These are phyloP conservation scores for Lutjanus argentimaculatus DNA, from an alignment of 2,797 vertebrate species.

Conservation along the genomic window DNA sequence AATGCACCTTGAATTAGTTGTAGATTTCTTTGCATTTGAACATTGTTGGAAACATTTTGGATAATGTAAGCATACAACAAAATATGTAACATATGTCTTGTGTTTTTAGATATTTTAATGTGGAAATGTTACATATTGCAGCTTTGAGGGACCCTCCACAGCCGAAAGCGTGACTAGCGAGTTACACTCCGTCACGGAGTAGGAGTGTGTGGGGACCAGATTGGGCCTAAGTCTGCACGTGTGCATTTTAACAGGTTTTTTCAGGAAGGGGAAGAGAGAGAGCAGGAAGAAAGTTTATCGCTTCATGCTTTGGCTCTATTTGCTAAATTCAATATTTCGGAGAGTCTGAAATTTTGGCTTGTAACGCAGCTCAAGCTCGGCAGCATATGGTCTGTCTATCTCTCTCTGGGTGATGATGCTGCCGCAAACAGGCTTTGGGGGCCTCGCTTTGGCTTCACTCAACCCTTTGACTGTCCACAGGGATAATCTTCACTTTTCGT, in stretches of 20 bases:
- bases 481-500: conserved; percentile 32
- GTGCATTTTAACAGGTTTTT: background rate
- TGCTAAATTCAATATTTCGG: conserved; percentile 21
- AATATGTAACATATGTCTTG: too few relatives aligned
- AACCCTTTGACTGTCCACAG: conserved; percentile 11
- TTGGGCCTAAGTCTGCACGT: background rate
- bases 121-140: too few relatives aligned
- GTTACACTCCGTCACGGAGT: too few relatives aligned
- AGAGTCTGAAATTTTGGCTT: conserved; percentile 22
- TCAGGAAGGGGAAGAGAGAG: background rate
- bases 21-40: too few relatives aligned
- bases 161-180: too few relatives aligned
- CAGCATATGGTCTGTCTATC: background rate
- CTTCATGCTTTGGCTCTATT: conserved; percentile 14
- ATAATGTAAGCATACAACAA: too few relatives aligned
- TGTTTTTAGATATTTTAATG: too few relatives aligned
- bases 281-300: background rate
- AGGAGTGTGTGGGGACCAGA: too few relatives aligned
- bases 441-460: conserved; percentile 27
- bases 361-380: conserved; percentile 15
- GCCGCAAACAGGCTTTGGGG: conserved; percentile 20
- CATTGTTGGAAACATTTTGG: too few relatives aligned
- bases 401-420: conserved; percentile 19
- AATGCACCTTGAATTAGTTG: too few relatives aligned
- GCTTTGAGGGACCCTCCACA: too few relatives aligned